Percentiles rank a stretch among this genome's conserved stretches.
Conservation (phyloP, 1,140 invertebrate species). For the Euwallacea similis region DNA sequence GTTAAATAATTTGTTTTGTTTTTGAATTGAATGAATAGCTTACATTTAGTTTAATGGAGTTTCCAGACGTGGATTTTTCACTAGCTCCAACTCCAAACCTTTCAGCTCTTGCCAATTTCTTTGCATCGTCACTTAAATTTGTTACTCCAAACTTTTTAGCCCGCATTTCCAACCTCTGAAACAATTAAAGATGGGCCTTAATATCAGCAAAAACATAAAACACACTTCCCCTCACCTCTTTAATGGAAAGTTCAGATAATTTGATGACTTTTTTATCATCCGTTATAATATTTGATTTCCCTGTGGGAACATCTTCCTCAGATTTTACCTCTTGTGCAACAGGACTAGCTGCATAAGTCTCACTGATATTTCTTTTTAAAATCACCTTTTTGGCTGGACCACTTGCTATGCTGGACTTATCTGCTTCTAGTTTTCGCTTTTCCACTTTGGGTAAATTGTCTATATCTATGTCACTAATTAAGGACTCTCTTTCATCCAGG, state of each 20-base stretch:
- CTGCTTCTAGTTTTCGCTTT: conserved; percentile 43
- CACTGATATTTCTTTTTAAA: conserved; percentile 61
- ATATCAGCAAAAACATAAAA: background rate
- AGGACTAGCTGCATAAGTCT: conserved; percentile 33
- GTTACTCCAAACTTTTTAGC: conserved; percentile 78
- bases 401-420: conserved; percentile 42
- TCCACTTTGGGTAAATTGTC: conserved; percentile 51
- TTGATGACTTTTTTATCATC: conserved; percentile 62
- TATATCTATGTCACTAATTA: conserved; percentile 47
- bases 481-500: conserved; percentile 46
- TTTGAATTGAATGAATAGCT: conserved; percentile 5
- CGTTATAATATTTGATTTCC: no score
- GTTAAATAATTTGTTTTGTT: background rate
- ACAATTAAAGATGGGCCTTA: background rate
- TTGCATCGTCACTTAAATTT: conserved; percentile 59
- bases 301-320: background rate
- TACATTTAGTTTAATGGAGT: conserved; percentile 22
- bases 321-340: conserved; percentile 19
- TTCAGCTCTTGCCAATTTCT: conserved; percentile 68
- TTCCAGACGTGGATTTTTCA: conserved; percentile 17
- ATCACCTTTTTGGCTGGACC: conserved; percentile 62
- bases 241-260: conserved; percentile 62
- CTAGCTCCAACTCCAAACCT: conserved; percentile 58
- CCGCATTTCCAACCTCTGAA: conserved; percentile 69
- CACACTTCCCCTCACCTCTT: conserved; percentile 58